Base-by-base conservation (phyloP, 2,888 invertebrate species). In the Arge pagana region DNA sequence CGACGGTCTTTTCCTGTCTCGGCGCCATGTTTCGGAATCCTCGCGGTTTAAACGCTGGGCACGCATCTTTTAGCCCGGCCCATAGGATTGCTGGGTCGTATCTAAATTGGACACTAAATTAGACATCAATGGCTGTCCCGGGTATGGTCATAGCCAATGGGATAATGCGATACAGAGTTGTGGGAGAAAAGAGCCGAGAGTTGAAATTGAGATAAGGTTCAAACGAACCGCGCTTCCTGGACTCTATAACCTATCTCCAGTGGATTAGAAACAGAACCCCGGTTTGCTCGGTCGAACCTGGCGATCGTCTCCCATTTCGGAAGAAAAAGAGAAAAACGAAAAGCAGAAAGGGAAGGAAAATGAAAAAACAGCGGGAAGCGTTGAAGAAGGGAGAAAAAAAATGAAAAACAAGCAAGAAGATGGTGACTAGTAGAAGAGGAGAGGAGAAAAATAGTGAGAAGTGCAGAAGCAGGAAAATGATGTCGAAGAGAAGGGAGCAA, bases 221-320 rank as follows among this genome's bases (percentile, higher is more conserved):
- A 69, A 71, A 71, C 66, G 62, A 56, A 62, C 73, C 72, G 73
- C 65, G 24, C 61, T 59, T 59, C 55, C 53, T 49, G 53, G 54
- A 40, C 15, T 23, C 57, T 61, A n/a, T n/a, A n/a, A 61, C 61
- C 62, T 61, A 55, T 57, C n/a, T n/a, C n/a, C 52, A 55, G 42
- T 68, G 65, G n/a, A 65, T 64, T 66, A 59, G 64, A 66, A 66
- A 62, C 67, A 69, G 68, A 68, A 65, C 65, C 65, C 58, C 48
- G 50, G 50, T 51, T 55, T 53, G 41, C 52, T 36, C 39, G 55
- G 48, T 52, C 37, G 52, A 62, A 59, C 55, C 56, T 45, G 39
- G 31, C 40, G 50, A 41, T 21, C 50, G 40, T 50, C 41, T 41
- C 31, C 41, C 3, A n/a, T 13, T 48, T 48, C 15, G n/a, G n/a